Percentiles rank a stretch among this genome's conserved stretches.
phyloP scores from a whole-genome alignment of 1,140 invertebrate species.

The Procambarus virginalis region DNA sequence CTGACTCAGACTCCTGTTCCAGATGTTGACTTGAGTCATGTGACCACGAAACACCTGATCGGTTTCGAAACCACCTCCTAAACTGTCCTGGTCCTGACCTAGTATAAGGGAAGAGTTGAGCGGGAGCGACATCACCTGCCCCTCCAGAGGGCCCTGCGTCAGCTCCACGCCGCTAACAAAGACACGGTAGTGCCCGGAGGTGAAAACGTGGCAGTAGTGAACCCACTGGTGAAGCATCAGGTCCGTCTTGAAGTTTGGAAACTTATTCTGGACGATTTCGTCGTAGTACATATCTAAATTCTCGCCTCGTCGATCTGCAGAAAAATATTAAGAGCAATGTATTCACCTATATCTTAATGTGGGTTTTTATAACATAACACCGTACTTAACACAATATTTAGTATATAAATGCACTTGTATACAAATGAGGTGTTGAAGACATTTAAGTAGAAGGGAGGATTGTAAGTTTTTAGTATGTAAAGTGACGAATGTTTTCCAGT shows the following conservation, averaged over 20 bases:
- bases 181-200: conserved; percentile 13
- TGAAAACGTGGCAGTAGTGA: conserved; percentile 37
- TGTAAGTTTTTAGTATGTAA: no score
- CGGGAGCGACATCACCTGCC: neutral
- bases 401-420: no score
- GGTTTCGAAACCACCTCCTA: conserved; percentile 21
- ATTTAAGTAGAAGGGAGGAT: no score
- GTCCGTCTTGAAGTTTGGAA: neutral
- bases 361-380: no score
- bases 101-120: conserved; percentile 23
- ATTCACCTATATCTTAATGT: no score
- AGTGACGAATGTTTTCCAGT: no score
- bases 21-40: conserved; percentile 45
- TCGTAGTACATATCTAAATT: conserved; percentile 30
- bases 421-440: no score
- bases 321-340: neutral
- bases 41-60: conserved; percentile 23
- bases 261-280: conserved; percentile 4
- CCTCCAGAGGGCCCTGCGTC: conserved; percentile 4
- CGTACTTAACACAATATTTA: no score
- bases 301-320: conserved; percentile 25
- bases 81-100: conserved; percentile 35
- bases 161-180: conserved; percentile 18
- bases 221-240: conserved; percentile 24
- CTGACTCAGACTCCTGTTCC: conserved; percentile 28